phyloP scores from a whole-genome alignment of 2,113 vertebrate species.

The Marmota flaviventris region DNA sequence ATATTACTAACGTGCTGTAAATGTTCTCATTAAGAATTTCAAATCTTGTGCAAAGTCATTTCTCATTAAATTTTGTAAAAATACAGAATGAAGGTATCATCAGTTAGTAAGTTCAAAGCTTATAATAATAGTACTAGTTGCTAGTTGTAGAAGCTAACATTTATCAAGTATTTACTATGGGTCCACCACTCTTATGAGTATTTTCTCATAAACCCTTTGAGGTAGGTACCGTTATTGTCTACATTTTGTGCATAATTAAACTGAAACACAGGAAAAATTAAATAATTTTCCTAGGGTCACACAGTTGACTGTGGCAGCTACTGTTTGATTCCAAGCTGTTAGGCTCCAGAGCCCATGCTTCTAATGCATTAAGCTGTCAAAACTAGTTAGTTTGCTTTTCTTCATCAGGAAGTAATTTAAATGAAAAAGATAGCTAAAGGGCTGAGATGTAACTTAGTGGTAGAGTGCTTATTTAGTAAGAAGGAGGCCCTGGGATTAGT shows the following conservation, averaged over 20 bases:
- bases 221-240: not conserved
- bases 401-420: slow-evolving; percentile 15
- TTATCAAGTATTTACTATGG: not conserved
- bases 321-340: not conserved
- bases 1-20: not conserved
- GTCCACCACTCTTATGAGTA: not conserved
- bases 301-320: not conserved
- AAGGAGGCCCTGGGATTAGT: too few relatives aligned
- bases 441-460: not conserved
- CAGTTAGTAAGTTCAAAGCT: not conserved
- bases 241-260: slow-evolving; percentile 10
- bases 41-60: slow-evolving; percentile 25
- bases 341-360: not conserved
- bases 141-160: not conserved
- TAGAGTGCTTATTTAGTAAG: too few relatives aligned
- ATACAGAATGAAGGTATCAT: not conserved
- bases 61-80: slow-evolving; percentile 44
- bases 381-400: slow-evolving; percentile 27
- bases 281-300: not conserved
- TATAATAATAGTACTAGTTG: not conserved
- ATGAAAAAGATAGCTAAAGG: not conserved
- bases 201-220: not conserved
- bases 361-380: not conserved
- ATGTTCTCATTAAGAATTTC: not conserved
- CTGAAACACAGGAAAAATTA: not conserved